These are phyloP conservation scores for Luffia ferchaultella DNA, from an alignment of 2,888 invertebrate species.

Conservation along the genomic window DNA sequence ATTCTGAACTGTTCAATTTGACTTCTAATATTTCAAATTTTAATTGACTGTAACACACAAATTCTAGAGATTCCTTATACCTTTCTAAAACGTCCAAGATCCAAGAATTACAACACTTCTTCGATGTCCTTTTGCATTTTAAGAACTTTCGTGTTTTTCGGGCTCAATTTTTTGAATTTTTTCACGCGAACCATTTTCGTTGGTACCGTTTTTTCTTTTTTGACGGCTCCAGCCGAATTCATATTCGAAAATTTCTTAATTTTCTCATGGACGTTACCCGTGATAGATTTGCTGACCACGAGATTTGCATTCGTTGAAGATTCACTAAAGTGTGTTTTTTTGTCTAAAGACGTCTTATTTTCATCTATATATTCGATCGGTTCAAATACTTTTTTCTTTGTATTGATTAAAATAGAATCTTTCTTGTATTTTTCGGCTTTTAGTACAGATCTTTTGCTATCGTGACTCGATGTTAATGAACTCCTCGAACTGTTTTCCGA, in stretches of 20 bases:
- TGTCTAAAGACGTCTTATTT: conserved; percentile 29
- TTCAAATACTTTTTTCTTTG: conserved; percentile 39
- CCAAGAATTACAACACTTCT: conserved; percentile 33
- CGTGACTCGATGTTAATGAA: conserved; percentile 38
- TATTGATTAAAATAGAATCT: neutral
- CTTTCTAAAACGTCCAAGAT: too few relatives aligned
- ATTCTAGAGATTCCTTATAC: too few relatives aligned
- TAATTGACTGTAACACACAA: too few relatives aligned
- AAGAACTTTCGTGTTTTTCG: conserved; percentile 37
- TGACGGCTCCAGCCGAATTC: conserved; percentile 25
- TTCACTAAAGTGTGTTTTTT: conserved; percentile 24
- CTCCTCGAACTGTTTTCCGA: conserved; percentile 45
- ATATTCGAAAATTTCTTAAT: conserved; percentile 36
- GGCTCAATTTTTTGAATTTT: conserved; percentile 35
- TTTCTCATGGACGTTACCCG: conserved; percentile 53
- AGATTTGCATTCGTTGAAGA: conserved; percentile 20
- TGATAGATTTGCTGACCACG: conserved; percentile 29
- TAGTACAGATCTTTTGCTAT: conserved; percentile 24
- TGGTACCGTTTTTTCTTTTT: conserved; percentile 31
- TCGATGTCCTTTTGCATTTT: conserved; percentile 51
- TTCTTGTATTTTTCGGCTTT: neutral
- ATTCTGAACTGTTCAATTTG: too few relatives aligned
- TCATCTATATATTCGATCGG: conserved; percentile 29
- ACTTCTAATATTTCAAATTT: too few relatives aligned
- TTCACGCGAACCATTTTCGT: conserved; percentile 34